Conservation (phyloP, 1,140 invertebrate species). For the Aphis craccivora region DNA sequence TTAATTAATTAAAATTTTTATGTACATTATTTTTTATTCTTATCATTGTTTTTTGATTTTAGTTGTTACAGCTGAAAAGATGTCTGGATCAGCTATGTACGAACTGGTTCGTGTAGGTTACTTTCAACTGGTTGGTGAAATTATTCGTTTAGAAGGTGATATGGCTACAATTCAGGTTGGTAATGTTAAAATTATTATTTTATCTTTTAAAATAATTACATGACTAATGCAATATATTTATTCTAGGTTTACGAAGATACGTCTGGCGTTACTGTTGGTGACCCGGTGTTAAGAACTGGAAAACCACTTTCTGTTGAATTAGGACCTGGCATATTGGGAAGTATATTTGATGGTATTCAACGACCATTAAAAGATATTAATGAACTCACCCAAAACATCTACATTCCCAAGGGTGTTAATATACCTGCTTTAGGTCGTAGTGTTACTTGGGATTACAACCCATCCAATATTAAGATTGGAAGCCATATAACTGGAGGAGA, state of each 20-base stretch:
- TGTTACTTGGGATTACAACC: slow-evolving; percentile 91
- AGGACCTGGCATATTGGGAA: slow-evolving; percentile 98
- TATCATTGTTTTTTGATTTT: slow-evolving; percentile 62
- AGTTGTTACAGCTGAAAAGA: slow-evolving; percentile 99
- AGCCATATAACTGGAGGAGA: slow-evolving; percentile 98
- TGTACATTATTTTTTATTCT: not conserved
- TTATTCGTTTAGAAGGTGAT: slow-evolving; percentile 98
- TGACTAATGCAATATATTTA: not conserved
- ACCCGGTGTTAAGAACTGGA: slow-evolving; percentile 96
- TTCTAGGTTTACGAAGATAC: slow-evolving; percentile 97
- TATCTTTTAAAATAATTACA: not conserved
- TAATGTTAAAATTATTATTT: not conserved
- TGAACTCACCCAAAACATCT: slow-evolving; percentile 93
- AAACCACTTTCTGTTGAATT: slow-evolving; percentile 98
- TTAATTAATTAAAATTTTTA: slow-evolving; percentile 3
- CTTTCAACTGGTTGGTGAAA: slow-evolving; percentile 97
- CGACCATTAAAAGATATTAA: slow-evolving; percentile 96
- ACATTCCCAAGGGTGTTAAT: slow-evolving; percentile 99
- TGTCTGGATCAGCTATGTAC: slow-evolving; percentile 99
- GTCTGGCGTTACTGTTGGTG: slow-evolving; percentile 98
- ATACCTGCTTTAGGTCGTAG: slow-evolving; percentile 87
- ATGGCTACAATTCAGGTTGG: slow-evolving; percentile 97
- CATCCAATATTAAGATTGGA: slow-evolving; percentile 85
- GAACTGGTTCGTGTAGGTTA: slow-evolving; percentile 99
- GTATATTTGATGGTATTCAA: slow-evolving; percentile 99